A percentile compares a stretch with the other conserved stretches of the same genome.
These are phyloP conservation scores for Micromussa lordhowensis DNA, from an alignment of 92 coral and sea anemone species.

Conservation along the genomic window DNA sequence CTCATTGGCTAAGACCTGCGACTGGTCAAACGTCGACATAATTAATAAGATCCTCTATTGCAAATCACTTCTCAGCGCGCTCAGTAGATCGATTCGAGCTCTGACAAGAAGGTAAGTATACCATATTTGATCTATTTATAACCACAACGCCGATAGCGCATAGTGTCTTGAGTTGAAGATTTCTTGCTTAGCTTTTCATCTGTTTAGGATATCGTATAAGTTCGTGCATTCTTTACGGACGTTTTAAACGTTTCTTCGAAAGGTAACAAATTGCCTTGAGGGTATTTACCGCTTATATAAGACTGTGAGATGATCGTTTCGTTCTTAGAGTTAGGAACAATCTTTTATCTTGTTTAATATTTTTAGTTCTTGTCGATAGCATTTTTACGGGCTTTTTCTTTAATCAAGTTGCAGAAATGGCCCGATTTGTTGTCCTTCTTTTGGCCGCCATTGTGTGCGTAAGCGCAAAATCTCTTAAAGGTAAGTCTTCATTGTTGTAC, in stretches of 20 bases:
- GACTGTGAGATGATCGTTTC: background rate
- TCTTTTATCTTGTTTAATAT: background rate
- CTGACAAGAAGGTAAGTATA: slow-evolving; percentile 71
- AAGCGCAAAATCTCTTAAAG: slow-evolving; percentile 83
- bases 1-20: slow-evolving; percentile 56
- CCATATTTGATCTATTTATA: background rate
- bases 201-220: background rate
- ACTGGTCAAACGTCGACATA: slow-evolving; percentile 84
- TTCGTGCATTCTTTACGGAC: background rate
- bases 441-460: slow-evolving; percentile 91
- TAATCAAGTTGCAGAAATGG: slow-evolving; percentile 72
- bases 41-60: slow-evolving; percentile 89
- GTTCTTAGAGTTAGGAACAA: background rate
- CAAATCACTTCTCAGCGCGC: slow-evolving; percentile 75
- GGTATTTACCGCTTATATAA: background rate
- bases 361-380: background rate
- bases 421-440: slow-evolving; percentile 75
- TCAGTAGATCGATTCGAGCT: slow-evolving; percentile 69
- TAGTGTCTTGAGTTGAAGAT: background rate
- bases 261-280: background rate
- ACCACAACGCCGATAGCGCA: background rate
- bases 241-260: background rate
- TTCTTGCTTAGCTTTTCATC: background rate
- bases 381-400: background rate
- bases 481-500: slow-evolving; percentile 36